A percentile compares a stretch with the other conserved stretches of the same genome.
These are phyloP conservation scores for Odontomyia ornata DNA, from an alignment of 2,888 invertebrate species.

Conservation along the genomic window DNA sequence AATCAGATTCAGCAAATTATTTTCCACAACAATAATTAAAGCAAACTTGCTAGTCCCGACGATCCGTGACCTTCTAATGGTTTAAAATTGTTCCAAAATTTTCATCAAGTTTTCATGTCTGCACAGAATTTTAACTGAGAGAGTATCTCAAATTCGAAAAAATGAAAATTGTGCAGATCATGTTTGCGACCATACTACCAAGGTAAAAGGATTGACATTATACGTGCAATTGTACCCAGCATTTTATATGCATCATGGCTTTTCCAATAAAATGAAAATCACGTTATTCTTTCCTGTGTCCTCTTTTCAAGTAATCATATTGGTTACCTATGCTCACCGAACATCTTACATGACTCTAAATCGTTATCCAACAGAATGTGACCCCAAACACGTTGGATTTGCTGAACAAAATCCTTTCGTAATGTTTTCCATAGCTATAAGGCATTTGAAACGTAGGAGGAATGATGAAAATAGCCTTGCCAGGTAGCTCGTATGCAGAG, in stretches of 20 bases:
- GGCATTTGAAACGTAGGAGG: neutral
- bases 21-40: no score
- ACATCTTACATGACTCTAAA: neutral
- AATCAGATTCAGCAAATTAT: no score
- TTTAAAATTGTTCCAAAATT: no score
- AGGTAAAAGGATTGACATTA: no score
- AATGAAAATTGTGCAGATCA: no score
- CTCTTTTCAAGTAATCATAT: conserved; percentile 8
- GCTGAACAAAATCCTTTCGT: conserved; percentile 25
- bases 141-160: no score
- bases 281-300: conserved; percentile 25
- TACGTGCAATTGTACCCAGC: no score
- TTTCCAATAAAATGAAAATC: conserved; percentile 40
- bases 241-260: conserved; percentile 37
- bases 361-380: conserved; percentile 40
- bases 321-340: neutral
- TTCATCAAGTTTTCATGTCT: no score
- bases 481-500: conserved; percentile 10
- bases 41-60: no score
- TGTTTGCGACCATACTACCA: no score
- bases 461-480: conserved; percentile 39
- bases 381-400: conserved; percentile 46
- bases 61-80: no score
- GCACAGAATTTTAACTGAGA: no score
- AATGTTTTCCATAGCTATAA: neutral